Evolutionary conservation across 1,140 invertebrate species (phyloP), one percentile per base, ranked within the genome.

Genomic region (Achroia grisella): DNA sequence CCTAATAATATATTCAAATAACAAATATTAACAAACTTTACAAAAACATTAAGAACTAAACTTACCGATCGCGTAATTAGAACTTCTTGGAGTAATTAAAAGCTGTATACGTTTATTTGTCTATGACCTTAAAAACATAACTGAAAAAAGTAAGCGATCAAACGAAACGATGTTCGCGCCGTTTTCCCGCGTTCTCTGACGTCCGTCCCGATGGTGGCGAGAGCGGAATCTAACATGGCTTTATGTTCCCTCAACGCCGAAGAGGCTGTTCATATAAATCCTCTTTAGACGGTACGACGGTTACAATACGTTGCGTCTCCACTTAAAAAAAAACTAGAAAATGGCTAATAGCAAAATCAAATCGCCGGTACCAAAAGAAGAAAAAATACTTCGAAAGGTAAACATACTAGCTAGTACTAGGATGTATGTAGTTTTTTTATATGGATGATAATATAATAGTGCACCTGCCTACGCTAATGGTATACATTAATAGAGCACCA

Each of bases 211-310:
- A 47, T 15, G 34, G 50, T 44, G 52, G 46, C 50, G 32, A 52
- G 53, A 59, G 61, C 62, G 64, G 62, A 58, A 49, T 73, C 68
- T 76, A 56, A 53, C 33, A 51, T 53, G 57, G 52, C 55, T 58
- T 35, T 64, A 68, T 62, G 64, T 59, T 68, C 53, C 62, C 56
- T 44, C 49, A 39, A 15, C 35, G 14, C 14, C 15, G 56, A 57
- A 59, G 62, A 71, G 55, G 51, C 64, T 69, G 57, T 48, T 58
- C 42, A 52, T 23, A 30, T 28, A 45, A 47, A 59, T 45, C 10
- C 6, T 12, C 34, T 63, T 66, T 62, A 62, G 23, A 44, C 10
- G 10, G 31, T 10, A 59, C 63, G 60, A 57, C 13, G 14, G 23
- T 17, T 52, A n/a, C n/a, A n/a, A n/a, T n/a, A n/a, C n/a, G n/a